A percentile compares a stretch with the other conserved stretches of the same genome.
These are phyloP conservation scores for Drosophila neoperkinsi DNA, from an alignment of 2,888 invertebrate genomes.

Conservation along the genomic window DNA sequence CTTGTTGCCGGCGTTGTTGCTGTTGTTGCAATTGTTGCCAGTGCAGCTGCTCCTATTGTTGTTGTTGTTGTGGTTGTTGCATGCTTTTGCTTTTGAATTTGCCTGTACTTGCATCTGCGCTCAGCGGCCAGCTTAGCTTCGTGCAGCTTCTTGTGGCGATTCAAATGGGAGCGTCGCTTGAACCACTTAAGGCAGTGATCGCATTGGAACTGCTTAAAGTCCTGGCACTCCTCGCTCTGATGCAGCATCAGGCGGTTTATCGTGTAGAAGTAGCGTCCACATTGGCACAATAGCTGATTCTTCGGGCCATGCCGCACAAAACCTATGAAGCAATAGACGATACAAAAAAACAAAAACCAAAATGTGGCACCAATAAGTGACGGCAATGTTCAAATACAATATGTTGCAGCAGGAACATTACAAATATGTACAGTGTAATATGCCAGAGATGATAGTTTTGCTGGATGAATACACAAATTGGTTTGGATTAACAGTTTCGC, in stretches of 20 bases:
- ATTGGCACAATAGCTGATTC: constrained; percentile 83
- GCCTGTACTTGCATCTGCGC: constrained; percentile 20
- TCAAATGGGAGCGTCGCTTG: constrained; percentile 82
- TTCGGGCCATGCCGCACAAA: constrained; percentile 59
- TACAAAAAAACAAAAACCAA: constrained; percentile 34
- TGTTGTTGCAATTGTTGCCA: neutral
- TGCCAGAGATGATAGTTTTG: constrained; percentile 32
- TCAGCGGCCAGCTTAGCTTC: constrained; percentile 71
- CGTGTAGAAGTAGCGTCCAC: constrained; percentile 85
- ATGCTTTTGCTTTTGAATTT: constrained; percentile 27
- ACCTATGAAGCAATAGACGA: constrained; percentile 40
- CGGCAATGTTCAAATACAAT: constrained; percentile 7
- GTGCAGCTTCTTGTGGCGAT: constrained; percentile 82
- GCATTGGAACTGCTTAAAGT: constrained; percentile 79
- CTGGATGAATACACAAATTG: constrained; percentile 69
- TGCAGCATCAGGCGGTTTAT: constrained; percentile 76
- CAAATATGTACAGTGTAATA: constrained; percentile 2
- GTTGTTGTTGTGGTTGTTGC: neutral
- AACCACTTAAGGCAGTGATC: constrained; percentile 80
- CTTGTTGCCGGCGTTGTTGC: neutral
- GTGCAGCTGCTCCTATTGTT: neutral
- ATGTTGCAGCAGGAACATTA: constrained; percentile 1
- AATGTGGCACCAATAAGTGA: constrained; percentile 21
- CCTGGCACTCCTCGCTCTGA: constrained; percentile 79
- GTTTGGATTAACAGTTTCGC: constrained; percentile 39